Conservation (phyloP, 2,888 invertebrate genomes). For the Panzeria rudis region DNA sequence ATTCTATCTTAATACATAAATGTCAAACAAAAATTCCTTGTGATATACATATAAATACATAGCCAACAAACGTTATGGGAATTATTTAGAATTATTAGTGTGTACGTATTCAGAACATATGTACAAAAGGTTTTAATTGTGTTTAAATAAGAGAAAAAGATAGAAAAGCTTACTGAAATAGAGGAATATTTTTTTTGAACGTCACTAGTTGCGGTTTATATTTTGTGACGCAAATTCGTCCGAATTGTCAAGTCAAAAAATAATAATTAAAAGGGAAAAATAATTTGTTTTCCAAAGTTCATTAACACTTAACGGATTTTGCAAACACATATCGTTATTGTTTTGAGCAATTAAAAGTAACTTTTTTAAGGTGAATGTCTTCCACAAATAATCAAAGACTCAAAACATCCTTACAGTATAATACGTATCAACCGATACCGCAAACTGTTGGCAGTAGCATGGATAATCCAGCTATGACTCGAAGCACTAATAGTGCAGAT, state of each 20-base stretch:
- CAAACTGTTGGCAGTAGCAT: conserved; percentile 75
- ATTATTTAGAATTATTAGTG: not conserved
- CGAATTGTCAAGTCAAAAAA: not conserved
- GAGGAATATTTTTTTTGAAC: not conserved
- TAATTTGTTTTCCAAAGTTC: not conserved
- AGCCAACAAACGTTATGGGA: conserved; percentile 37
- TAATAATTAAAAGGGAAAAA: not conserved
- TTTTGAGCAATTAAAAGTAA: not conserved
- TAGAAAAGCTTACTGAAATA: not conserved
- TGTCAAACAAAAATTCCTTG: not conserved
- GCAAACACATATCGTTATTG: conserved; percentile 16
- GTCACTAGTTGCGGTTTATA: conserved; percentile 37
- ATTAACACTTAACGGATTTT: conserved; percentile 15
- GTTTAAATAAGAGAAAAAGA: conserved; percentile 21
- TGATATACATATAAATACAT: not conserved
- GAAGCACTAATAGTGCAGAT: conserved; percentile 72
- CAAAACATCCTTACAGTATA: conserved; percentile 58
- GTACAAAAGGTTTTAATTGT: no score
- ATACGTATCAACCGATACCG: conserved; percentile 78
- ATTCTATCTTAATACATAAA: no score
- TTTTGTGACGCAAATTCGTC: conserved; percentile 57
- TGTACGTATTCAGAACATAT: not conserved
- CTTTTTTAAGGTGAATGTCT: conserved; percentile 78
- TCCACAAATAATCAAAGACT: conserved; percentile 71
- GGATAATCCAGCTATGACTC: conserved; percentile 79